A percentile compares a stretch with the other conserved stretches of the same genome.
Evolutionary conservation across 2,888 invertebrate genomes (phyloP).

Genomic region (Drosophila eohydei): DNA sequence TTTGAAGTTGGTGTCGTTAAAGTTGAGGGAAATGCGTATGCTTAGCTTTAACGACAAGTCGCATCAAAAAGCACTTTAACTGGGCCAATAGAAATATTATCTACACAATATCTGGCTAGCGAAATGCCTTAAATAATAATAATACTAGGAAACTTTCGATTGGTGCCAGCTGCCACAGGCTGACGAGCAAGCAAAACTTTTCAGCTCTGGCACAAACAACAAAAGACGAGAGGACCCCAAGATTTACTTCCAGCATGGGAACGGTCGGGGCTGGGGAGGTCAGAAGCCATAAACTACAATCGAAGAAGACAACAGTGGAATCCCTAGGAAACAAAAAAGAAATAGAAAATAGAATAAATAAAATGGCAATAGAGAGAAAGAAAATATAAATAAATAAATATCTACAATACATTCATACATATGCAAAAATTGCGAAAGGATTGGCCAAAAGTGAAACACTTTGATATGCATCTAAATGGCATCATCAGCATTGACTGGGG

Average conservation of each 20-base stretch:
- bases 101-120: constrained; percentile 13
- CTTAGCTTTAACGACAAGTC: constrained; percentile 30
- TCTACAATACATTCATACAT: constrained; percentile 35
- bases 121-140: constrained; percentile 53
- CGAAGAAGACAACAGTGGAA: constrained; percentile 42
- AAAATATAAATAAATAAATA: constrained; percentile 60
- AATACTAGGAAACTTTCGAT: constrained; percentile 51
- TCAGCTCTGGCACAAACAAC: constrained; percentile 63
- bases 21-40: constrained; percentile 9
- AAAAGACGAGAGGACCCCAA: constrained; percentile 37
- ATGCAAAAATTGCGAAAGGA: constrained; percentile 76
- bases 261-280: neutral
- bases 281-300: constrained; percentile 71
- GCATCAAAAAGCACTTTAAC: constrained; percentile 36
- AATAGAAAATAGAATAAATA: constrained; percentile 19
- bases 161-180: constrained; percentile 70
- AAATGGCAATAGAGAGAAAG: neutral
- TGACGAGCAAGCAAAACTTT: constrained; percentile 68
- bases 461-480: constrained; percentile 79
- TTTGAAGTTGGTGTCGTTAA: constrained; percentile 1
- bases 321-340: constrained; percentile 16
- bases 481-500: constrained; percentile 70
- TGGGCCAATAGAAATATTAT: constrained; percentile 41
- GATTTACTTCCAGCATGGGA: constrained; percentile 25
- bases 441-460: constrained; percentile 77